Evolutionary conservation across 2,797 vertebrate species (phyloP).

Genomic region (Champsocephalus gunnari): DNA sequence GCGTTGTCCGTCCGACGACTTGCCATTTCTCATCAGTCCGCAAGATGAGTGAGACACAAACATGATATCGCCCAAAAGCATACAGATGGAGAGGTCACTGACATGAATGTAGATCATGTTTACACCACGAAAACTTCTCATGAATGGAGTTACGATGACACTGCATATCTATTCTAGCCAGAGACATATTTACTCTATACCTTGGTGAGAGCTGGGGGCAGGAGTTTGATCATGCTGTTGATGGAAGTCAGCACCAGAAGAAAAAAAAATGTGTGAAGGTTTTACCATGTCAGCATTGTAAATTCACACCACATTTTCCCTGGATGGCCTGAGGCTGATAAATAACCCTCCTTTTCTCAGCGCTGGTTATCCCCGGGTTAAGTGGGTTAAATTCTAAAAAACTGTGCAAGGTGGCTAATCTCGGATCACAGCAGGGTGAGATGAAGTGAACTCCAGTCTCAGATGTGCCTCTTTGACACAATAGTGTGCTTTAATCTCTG

Average conservation of each 20-base stretch:
- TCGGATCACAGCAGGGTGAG: slow-evolving; percentile 65
- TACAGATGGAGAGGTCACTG: slow-evolving; percentile 68
- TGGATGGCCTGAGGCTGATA: slow-evolving; percentile 39
- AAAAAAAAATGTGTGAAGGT: slow-evolving; percentile 31
- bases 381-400: slow-evolving; percentile 68
- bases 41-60: slow-evolving; percentile 68
- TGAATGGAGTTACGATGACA: slow-evolving; percentile 73
- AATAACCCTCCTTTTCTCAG: slow-evolving; percentile 37
- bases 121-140: slow-evolving; percentile 32
- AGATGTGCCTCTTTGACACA: slow-evolving; percentile 60
- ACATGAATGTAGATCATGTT: slow-evolving; percentile 67
- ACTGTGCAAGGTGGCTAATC: slow-evolving; percentile 71
- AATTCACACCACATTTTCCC: slow-evolving; percentile 41
- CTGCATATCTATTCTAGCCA: slow-evolving; percentile 54
- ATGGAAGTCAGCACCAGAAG: slow-evolving; percentile 40
- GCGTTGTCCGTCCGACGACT: slow-evolving; percentile 66
- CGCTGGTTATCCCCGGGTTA: slow-evolving; percentile 55
- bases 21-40: slow-evolving; percentile 78
- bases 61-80: slow-evolving; percentile 73
- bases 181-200: slow-evolving; percentile 44
- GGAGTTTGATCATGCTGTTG: slow-evolving; percentile 40
- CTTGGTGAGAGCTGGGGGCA: slow-evolving; percentile 50
- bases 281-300: slow-evolving; percentile 47
- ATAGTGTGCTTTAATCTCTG: slow-evolving; percentile 42
- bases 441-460: slow-evolving; percentile 51